Conservation (phyloP, 2,797 vertebrate genomes). For the Muraenolepis orangiensis region DNA sequence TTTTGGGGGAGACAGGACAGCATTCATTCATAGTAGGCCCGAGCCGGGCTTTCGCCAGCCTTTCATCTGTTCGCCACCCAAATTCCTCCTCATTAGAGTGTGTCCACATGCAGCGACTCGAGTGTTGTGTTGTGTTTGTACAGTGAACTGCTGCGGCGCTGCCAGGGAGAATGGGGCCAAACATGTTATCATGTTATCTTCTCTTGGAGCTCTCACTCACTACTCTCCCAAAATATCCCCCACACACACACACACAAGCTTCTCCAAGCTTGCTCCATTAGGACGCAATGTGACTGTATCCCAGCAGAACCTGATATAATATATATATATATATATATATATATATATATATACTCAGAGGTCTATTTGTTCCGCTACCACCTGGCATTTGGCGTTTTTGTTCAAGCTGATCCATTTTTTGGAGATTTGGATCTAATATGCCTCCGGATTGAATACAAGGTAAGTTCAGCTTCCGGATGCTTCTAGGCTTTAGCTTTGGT, state of each 20-base stretch:
- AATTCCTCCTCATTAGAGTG: background rate
- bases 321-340: background rate
- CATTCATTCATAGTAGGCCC: too few relatives aligned
- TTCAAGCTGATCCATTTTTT: too few relatives aligned
- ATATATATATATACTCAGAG: too few relatives aligned
- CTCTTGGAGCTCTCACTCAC: background rate
- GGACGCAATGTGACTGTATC: background rate
- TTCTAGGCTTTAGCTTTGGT: too few relatives aligned
- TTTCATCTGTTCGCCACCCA: background rate
- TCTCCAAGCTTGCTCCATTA: background rate
- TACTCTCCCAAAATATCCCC: background rate
- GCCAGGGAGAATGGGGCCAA: background rate
- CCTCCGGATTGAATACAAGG: too few relatives aligned
- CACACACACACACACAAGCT: background rate
- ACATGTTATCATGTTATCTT: background rate
- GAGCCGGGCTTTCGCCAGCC: background rate
- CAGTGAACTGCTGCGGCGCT: background rate
- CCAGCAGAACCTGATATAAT: background rate
- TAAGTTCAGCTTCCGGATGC: too few relatives aligned
- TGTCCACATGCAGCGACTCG: slow-evolving; percentile 25
- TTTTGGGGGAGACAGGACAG: background rate
- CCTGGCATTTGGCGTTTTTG: too few relatives aligned
- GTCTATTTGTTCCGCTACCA: too few relatives aligned
- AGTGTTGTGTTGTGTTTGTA: slow-evolving; percentile 15
- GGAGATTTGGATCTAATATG: too few relatives aligned